Evolutionary conservation across 2,888 invertebrate species (phyloP).

Genomic region (Cylloceria caligata): DNA sequence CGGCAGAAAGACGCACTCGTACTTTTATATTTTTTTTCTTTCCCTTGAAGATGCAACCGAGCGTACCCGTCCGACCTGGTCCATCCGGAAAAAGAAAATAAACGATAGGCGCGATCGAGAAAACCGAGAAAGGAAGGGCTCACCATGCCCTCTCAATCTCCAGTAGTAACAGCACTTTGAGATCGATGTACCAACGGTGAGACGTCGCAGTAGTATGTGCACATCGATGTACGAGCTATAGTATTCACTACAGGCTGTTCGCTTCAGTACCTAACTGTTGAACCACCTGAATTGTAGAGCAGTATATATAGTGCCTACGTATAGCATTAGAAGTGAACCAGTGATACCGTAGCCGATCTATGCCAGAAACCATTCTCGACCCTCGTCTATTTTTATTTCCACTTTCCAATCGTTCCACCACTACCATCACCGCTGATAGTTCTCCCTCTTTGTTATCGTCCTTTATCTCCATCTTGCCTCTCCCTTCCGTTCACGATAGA

Average conservation of each 20-base stretch:
- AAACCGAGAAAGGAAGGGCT: slow-evolving; percentile 30
- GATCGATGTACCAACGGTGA: slow-evolving; percentile 43
- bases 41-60: slow-evolving; percentile 39
- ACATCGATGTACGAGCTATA: slow-evolving; percentile 31
- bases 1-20: not conserved
- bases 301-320: not conserved
- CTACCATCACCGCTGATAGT: slow-evolving; percentile 44
- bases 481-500: slow-evolving; percentile 36
- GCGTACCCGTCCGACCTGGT: slow-evolving; percentile 20
- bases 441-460: slow-evolving; percentile 56
- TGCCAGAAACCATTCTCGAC: slow-evolving; percentile 49
- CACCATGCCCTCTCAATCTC: slow-evolving; percentile 51
- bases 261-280: slow-evolving; percentile 42
- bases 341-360: slow-evolving; percentile 45
- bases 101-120: slow-evolving; percentile 51
- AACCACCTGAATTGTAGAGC: slow-evolving; percentile 10
- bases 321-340: slow-evolving; percentile 33
- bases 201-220: slow-evolving; percentile 36
- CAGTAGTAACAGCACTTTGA: slow-evolving; percentile 27
- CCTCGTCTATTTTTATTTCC: slow-evolving; percentile 64
- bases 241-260: slow-evolving; percentile 37
- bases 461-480: slow-evolving; percentile 26
- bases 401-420: slow-evolving; percentile 62
- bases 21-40: slow-evolving; percentile 21
- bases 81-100: slow-evolving; percentile 61